These are phyloP conservation scores for Chitala chitala DNA, from an alignment of 2,113 vertebrate genomes.

Conservation along the genomic window DNA sequence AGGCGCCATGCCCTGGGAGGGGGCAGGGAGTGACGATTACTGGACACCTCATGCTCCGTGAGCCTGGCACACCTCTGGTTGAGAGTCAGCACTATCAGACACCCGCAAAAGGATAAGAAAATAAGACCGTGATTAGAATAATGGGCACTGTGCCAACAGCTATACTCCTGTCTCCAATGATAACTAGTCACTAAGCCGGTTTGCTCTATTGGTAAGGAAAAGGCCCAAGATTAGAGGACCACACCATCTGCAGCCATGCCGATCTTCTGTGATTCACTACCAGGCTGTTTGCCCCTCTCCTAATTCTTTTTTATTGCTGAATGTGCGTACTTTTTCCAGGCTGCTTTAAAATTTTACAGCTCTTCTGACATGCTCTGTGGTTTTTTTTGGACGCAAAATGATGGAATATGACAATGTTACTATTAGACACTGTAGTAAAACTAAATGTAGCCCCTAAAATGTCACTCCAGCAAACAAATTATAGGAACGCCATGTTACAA, in stretches of 20 bases:
- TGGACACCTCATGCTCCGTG: no score
- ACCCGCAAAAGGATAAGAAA: neutral
- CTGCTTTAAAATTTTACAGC: conserved; percentile 7
- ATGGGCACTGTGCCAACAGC: conserved; percentile 22
- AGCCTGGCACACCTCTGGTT: neutral
- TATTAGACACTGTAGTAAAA: no score
- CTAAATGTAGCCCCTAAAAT: no score
- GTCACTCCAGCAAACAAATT: no score
- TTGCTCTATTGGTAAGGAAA: conserved; percentile 16
- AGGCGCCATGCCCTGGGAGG: neutral
- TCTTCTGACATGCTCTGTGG: neutral
- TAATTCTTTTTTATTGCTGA: neutral
- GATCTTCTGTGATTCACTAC: neutral
- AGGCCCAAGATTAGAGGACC: neutral
- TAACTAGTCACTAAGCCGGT: conserved; percentile 27
- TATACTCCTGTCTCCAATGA: conserved; percentile 25
- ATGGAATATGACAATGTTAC: no score
- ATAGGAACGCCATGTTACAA: no score
- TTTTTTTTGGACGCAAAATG: neutral
- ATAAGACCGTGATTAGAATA: neutral
- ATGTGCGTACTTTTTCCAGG: neutral
- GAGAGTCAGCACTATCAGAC: neutral
- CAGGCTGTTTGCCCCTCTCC: neutral
- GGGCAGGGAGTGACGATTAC: neutral
- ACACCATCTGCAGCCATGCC: conserved; percentile 7